Conservation (phyloP, 2,888 invertebrate genomes). For the Carterocephalus palaemon region DNA sequence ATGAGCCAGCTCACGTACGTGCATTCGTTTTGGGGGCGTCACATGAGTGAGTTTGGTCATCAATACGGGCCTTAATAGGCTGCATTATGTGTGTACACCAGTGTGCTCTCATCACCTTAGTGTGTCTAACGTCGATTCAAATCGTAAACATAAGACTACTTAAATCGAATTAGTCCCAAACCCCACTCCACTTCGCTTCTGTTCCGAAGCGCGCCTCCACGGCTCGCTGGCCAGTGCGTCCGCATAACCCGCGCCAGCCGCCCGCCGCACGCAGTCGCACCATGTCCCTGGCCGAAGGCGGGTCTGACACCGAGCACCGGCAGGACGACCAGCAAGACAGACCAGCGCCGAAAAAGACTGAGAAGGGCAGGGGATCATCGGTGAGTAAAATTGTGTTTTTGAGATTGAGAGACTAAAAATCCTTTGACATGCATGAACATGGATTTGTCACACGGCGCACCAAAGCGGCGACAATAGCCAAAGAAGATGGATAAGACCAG, state of each 20-base stretch:
- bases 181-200: conserved; percentile 41
- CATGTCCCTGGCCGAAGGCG: conserved; percentile 72
- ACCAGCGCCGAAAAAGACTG: conserved; percentile 31
- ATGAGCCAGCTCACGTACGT: too few species aligned
- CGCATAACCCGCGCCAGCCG: conserved; percentile 53
- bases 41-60: not conserved
- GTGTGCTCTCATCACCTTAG: too few species aligned
- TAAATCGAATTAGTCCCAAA: not conserved
- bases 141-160: not conserved
- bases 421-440: too few species aligned
- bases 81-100: too few species aligned
- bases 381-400: conserved; percentile 33
- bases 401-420: too few species aligned
- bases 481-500: conserved; percentile 33
- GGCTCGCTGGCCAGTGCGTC: conserved; percentile 51
- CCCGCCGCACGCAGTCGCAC: conserved; percentile 57
- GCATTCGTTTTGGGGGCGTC: not conserved
- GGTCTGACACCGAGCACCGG: conserved; percentile 62
- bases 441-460: too few species aligned
- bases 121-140: not conserved
- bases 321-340: conserved; percentile 34
- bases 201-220: conserved; percentile 57
- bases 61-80: not conserved
- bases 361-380: conserved; percentile 37
- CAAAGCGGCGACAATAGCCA: conserved; percentile 29